Base-by-base conservation (phyloP, 2,888 invertebrate genomes). In the Sarcophaga carnaria region DNA sequence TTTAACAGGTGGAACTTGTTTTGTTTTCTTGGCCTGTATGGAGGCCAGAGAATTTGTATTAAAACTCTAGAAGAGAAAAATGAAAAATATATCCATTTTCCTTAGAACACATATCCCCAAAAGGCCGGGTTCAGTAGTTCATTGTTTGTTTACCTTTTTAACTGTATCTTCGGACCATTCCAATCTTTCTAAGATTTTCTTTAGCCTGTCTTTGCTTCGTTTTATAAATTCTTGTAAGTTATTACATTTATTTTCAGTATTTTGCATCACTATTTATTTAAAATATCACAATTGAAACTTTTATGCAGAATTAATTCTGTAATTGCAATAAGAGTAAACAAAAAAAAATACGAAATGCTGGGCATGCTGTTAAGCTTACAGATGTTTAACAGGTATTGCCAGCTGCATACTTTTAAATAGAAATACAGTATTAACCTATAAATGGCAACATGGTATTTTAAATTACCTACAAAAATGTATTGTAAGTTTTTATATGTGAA, bases 131-230 rank as follows among this genome's bases (percentile, higher is more conserved):
- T 17, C 25, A 22, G 63, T 64, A 47, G 2, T 60, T 37, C 37
- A 37, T 37, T 59, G 25, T 63, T 64, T 60, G 22, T 14, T 67
- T 88, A 89, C 92, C 89, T 88, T 87, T 0, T 88, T 64, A 4
- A 90, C 89, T 3, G 83, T 83, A n/a, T 89, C 80, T 78, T 91
- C 90, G 1, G 87, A 89, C 93, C 93, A 93, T 4, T 89, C 75
- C 4, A 93, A 88, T 0, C 88, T 86, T 11, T 88, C 69, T 0
- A 92, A 83, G n/a, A 92, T 80, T 11, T 70, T 47, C 11, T 87
- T 63, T 3, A 92, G 67, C 0, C 90, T 90, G 1, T 66, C 63
- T 74, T 88, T 90, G 67, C 88, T 84, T 0, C 62, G 49, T 3
- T 47, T 54, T 54, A 90, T 88, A 25, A 87, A 90, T 37, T 86